Percentiles rank a stretch among this genome's conserved stretches.
phyloP scores from a whole-genome alignment of 2,113 vertebrate species.

The Calypte anna region DNA sequence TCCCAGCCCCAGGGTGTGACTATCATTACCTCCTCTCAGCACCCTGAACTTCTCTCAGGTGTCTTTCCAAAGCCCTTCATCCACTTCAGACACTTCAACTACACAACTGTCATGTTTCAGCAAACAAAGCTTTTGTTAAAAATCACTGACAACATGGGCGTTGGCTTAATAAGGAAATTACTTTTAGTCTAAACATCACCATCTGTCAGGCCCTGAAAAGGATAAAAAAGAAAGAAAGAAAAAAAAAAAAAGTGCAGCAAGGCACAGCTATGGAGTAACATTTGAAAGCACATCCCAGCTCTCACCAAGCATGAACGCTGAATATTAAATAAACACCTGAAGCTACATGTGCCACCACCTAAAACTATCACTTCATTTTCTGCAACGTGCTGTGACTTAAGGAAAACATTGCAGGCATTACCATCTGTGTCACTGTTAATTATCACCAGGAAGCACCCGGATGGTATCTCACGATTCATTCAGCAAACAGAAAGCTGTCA shows the following conservation, averaged over 20 bases:
- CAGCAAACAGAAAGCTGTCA: neutral
- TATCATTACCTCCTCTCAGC: neutral
- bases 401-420: neutral
- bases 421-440: slow-evolving; percentile 39
- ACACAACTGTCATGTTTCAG: neutral
- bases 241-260: neutral
- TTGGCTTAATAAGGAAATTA: slow-evolving; percentile 61
- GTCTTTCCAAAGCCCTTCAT: neutral
- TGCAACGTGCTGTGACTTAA: neutral
- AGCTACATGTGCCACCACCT: slow-evolving; percentile 53
- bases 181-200: slow-evolving; percentile 59
- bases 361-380: slow-evolving; percentile 46
- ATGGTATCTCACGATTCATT: neutral
- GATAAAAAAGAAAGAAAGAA: neutral
- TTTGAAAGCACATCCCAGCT: slow-evolving; percentile 33
- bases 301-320: neutral
- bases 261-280: neutral
- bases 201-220: slow-evolving; percentile 50
- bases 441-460: neutral
- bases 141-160: slow-evolving; percentile 34
- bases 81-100: neutral
- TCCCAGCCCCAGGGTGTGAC: neutral
- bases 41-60: neutral
- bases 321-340: slow-evolving; percentile 70
- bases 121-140: slow-evolving; percentile 25